A percentile compares a stretch with the other conserved stretches of the same genome.
phyloP scores from a whole-genome alignment of 1,140 invertebrate species.

The Drosophila orena region DNA sequence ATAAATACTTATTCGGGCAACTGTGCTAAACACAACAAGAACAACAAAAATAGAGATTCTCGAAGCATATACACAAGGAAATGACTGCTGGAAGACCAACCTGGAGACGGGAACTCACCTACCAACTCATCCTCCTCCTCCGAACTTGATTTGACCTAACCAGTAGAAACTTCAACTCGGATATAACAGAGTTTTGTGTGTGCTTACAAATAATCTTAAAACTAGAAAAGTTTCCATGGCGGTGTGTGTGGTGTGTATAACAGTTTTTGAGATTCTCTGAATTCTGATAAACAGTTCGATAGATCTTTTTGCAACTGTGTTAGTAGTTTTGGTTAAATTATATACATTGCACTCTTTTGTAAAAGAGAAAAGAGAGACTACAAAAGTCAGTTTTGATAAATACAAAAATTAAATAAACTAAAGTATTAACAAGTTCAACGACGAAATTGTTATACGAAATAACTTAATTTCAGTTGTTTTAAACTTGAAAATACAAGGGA shows the following conservation, averaged over 20 bases:
- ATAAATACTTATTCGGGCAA: slow-evolving; percentile 38
- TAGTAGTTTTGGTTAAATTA: slow-evolving; percentile 71
- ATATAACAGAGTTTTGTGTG: slow-evolving; percentile 23
- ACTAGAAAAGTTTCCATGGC: slow-evolving; percentile 37
- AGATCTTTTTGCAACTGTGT: slow-evolving; percentile 54
- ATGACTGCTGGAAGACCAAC: slow-evolving; percentile 54
- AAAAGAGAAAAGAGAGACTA: slow-evolving; percentile 42
- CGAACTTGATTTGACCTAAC: slow-evolving; percentile 40
- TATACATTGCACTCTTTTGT: slow-evolving; percentile 45
- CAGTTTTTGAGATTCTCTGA: slow-evolving; percentile 27
- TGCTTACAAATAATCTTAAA: slow-evolving; percentile 35
- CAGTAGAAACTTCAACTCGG: slow-evolving; percentile 5
- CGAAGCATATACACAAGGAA: slow-evolving; percentile 81
- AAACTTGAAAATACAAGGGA: slow-evolving; percentile 24
- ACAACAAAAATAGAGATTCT: slow-evolving; percentile 84
- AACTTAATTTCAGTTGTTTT: slow-evolving; percentile 29
- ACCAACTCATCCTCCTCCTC: slow-evolving; percentile 28
- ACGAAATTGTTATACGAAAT: slow-evolving; percentile 53
- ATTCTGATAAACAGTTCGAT: slow-evolving; percentile 22
- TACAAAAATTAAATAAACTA: slow-evolving; percentile 41
- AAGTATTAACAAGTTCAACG: slow-evolving; percentile 49
- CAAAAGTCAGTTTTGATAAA: slow-evolving; percentile 48
- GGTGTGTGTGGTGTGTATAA: slow-evolving; percentile 48
- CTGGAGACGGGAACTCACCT: slow-evolving; percentile 44
- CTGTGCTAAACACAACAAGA: slow-evolving; percentile 79